Percentiles rank a stretch among this genome's conserved stretches.
These are phyloP conservation scores for Nerophis lumbriciformis DNA, from an alignment of 2,113 vertebrate species.

Conservation along the genomic window DNA sequence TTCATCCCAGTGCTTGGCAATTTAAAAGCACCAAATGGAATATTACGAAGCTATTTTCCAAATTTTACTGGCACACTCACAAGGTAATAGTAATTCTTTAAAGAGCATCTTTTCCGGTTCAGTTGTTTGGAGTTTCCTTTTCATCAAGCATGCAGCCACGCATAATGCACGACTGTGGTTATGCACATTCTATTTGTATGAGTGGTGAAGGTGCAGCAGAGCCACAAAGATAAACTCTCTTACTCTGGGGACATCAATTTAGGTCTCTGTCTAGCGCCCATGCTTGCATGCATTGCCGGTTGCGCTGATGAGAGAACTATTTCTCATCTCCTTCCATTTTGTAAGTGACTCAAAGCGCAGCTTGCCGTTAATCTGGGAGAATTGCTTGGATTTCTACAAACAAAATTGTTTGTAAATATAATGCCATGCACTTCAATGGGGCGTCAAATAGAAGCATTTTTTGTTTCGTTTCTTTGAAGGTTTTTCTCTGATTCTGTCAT, in stretches of 20 bases:
- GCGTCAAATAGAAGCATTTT: conserved; percentile 7
- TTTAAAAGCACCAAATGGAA: conserved; percentile 64
- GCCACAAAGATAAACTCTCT: conserved; percentile 42
- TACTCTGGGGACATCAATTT: conserved; percentile 43
- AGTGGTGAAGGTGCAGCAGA: conserved; percentile 41
- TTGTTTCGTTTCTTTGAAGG: neutral
- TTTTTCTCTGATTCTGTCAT: neutral
- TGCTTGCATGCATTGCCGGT: conserved; percentile 30
- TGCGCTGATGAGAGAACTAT: conserved; percentile 40
- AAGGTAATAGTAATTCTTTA: conserved; percentile 56
- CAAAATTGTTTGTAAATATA: conserved; percentile 34
- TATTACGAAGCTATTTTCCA: conserved; percentile 53
- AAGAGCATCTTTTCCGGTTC: conserved; percentile 57
- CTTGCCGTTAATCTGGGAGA: conserved; percentile 26
- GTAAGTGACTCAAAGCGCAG: conserved; percentile 7
- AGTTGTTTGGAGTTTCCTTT: conserved; percentile 49
- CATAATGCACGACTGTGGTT: conserved; percentile 35
- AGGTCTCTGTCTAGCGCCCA: conserved; percentile 34
- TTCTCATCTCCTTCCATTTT: conserved; percentile 24
- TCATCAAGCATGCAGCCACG: conserved; percentile 57
- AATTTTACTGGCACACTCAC: conserved; percentile 62
- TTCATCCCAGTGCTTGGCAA: conserved; percentile 61
- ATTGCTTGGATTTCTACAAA: conserved; percentile 30
- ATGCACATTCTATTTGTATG: conserved; percentile 46
- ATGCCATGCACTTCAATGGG: neutral